Base-by-base conservation (phyloP, 1,140 invertebrate species). In the Bombus turneri region DNA sequence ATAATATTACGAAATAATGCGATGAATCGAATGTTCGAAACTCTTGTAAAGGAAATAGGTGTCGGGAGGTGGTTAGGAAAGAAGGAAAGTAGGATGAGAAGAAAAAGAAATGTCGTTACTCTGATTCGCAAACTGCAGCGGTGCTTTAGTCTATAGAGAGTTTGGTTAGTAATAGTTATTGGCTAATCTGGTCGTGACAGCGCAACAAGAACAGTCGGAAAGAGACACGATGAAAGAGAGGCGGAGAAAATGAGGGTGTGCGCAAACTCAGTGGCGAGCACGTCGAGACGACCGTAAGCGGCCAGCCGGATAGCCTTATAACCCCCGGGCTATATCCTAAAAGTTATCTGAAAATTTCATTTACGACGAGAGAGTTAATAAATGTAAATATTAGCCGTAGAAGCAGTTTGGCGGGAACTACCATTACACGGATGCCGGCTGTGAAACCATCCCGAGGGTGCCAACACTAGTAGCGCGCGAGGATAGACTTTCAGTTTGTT, bases 341-440 rank as follows among this genome's bases (percentile, higher is more conserved):
- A 94, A 95, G 93, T 94, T 94, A 95, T 95, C 93, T 95, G 94
- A 94, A 95, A 95, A 94, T 95, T 95, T 95, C 94, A 94, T 95
- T 95, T 94, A 94, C 93, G 93, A 93, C 92, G 93, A 93, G 93
- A 93, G 93, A 95, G 93, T 95, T 95, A 95, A 95, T 94, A 95
- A 95, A 95, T 93, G 93, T 95, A 95, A 95, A 95, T 95, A 94
- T 95, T 95, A 94, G 93, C 93, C 93, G 92, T 93, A 90, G 93
- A 91, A 94, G 93, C 91, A 93, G 94, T 94, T 94, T 94, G 88
- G 90, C 90, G 90, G 86, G 90, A 91, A 90, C 89, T 68, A 85
- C 88, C 85, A 88, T 81, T 84, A 87, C 88, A 59, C n/a, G 34
- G 75, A 86, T 72, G 88, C 77, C 59, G 76, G 64, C 80, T 86